phyloP scores from a whole-genome alignment of 2,888 invertebrate species.

The Neoaliturus tenellus region DNA sequence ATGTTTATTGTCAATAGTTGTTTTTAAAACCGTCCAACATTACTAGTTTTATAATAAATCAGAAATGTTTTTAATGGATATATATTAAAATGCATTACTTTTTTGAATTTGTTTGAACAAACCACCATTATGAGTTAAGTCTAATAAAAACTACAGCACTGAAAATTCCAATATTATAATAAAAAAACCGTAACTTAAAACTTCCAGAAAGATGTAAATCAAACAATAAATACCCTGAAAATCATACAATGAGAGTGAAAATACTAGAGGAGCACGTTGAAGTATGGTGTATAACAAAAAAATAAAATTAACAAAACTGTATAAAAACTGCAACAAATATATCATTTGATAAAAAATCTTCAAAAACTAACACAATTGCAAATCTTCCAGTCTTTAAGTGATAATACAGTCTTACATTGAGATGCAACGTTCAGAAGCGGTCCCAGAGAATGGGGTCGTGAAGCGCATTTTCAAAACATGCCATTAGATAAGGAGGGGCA shows the following conservation, averaged over 20 bases:
- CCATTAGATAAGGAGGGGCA: no score
- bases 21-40: no score
- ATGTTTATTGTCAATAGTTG: no score
- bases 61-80: no score
- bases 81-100: no score
- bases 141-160: no score
- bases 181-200: no score
- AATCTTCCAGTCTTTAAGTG: conserved; percentile 50
- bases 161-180: no score
- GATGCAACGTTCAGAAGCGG: conserved; percentile 33
- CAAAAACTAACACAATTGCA: conserved; percentile 55
- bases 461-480: conserved; percentile 35
- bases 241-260: background rate
- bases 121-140: no score
- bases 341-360: conserved; percentile 53
- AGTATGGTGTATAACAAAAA: conserved; percentile 41
- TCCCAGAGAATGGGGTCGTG: background rate
- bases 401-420: conserved; percentile 54
- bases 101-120: no score
- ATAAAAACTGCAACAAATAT: conserved; percentile 55
- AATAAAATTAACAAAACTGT: conserved; percentile 54
- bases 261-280: background rate
- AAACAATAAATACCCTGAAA: conserved; percentile 1
- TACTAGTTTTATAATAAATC: no score
- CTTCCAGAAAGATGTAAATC: no score